Evolutionary conservation across 1,140 invertebrate genomes (phyloP), one percentile per base, ranked within the genome.

Genomic region (Coelopa frigida): DNA sequence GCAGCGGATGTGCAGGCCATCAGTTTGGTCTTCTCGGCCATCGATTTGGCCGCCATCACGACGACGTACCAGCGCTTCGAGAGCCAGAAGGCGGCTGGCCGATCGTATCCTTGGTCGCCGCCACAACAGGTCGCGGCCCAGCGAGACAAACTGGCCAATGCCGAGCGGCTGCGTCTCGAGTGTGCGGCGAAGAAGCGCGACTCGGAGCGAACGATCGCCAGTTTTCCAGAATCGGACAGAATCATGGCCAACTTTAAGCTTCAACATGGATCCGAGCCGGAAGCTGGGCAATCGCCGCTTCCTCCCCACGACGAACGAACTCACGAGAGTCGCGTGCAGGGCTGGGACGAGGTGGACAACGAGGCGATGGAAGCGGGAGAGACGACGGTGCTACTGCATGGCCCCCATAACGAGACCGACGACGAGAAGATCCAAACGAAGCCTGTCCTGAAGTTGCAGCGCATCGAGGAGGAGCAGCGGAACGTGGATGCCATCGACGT

Each of bases 1-100:
- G 23, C 64, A 86, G 83, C 78, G 52, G 62, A 73, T 14, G 64
- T 82, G 33, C 82, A 85, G 58, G 65, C 78, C 1, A 58, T 84
- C 14, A 81, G 77, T 46, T 72, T 86, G 24, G 52, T 81, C 4
- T 75, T 81, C 47, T 81, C 82, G 3, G 70, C 83, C 24, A 66
- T 82, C 23, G 74, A 83, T 58, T 71, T 85, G 62, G 78, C 84
- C 0, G 75, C 77, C 44, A 78, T 79, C 24, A 83, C 82, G 11
- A 78, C 80, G 8, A 73, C 75, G 15, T 86, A 84, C 56, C 80
- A 85, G 67, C 75, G 83, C 62, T 86, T 85, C 55, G 83, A 84
- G 68, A 79, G 83, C 49, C 82, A 86, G 68, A 80, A 83, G 53
- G 52, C 83, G n/a, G 78, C 78, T 50, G 83, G 83, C 4, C 73